Conservation (phyloP, 1,140 invertebrate species). For the Lineus longissimus region DNA sequence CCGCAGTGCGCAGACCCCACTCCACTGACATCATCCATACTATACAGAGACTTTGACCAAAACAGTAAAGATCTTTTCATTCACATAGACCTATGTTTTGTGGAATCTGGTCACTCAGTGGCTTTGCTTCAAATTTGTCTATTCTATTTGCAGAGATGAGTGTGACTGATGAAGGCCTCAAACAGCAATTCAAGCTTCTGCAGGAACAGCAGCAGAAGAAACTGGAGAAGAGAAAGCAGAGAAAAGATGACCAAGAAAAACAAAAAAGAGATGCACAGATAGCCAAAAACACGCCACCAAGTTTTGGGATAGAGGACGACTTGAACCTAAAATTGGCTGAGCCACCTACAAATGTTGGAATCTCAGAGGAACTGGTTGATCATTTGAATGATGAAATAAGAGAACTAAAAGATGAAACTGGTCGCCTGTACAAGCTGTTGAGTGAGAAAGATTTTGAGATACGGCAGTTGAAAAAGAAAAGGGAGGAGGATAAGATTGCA, state of each 20-base stretch:
- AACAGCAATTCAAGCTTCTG: slow-evolving; percentile 39
- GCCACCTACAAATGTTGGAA: slow-evolving; percentile 19
- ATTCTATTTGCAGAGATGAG: not conserved
- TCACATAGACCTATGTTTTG: too few relatives aligned
- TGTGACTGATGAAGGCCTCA: slow-evolving; percentile 25
- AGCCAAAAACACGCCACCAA: slow-evolving; percentile 15
- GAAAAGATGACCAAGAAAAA: slow-evolving; percentile 32
- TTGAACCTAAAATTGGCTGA: slow-evolving; percentile 37
- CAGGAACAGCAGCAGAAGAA: slow-evolving; percentile 48
- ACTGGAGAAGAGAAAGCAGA: slow-evolving; percentile 35
- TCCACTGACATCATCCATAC: too few relatives aligned
- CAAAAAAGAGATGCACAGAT: slow-evolving; percentile 25
- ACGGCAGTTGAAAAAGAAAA: slow-evolving; percentile 46
- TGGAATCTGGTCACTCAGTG: too few relatives aligned
- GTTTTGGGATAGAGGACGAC: slow-evolving; percentile 41
- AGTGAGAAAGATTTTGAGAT: slow-evolving; percentile 54
- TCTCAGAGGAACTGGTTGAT: slow-evolving; percentile 45
- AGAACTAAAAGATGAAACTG: slow-evolving; percentile 55
- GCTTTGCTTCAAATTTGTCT: too few relatives aligned
- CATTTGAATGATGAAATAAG: slow-evolving; percentile 47
- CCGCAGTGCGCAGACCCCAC: too few relatives aligned
- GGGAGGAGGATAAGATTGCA: slow-evolving; percentile 36
- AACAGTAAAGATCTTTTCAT: too few relatives aligned
- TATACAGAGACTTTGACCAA: too few relatives aligned
- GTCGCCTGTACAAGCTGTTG: slow-evolving; percentile 47